Conservation (phyloP, 2,797 vertebrate species). For the Orestias chungarensis region DNA sequence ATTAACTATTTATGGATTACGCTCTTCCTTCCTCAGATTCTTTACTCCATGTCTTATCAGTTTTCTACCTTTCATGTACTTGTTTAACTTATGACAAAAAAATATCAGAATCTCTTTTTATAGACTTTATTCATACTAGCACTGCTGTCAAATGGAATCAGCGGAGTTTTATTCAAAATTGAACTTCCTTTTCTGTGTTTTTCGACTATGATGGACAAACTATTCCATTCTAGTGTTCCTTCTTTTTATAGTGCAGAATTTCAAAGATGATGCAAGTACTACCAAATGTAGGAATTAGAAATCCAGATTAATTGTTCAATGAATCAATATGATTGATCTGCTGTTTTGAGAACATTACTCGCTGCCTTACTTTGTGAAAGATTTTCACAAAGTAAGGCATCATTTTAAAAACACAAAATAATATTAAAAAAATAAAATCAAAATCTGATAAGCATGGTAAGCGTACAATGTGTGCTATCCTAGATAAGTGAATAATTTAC, state of each 20-base stretch:
- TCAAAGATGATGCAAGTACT: neutral
- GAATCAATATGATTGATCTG: neutral
- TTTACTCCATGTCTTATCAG: conserved; percentile 12
- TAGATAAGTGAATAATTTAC: neutral
- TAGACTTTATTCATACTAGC: conserved; percentile 28
- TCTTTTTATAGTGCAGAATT: neutral
- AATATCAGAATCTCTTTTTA: conserved; percentile 23
- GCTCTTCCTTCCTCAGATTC: conserved; percentile 35
- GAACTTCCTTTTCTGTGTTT: conserved; percentile 1
- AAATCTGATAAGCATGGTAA: neutral
- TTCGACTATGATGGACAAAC: neutral
- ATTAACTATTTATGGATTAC: conserved; percentile 65
- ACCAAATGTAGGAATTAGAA: neutral
- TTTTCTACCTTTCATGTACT: conserved; percentile 17
- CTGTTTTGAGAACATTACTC: neutral
- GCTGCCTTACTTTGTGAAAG: no score
- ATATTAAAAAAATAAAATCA: neutral
- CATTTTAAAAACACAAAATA: no score
- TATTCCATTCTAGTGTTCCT: neutral
- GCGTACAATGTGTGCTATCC: neutral
- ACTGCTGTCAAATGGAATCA: conserved; percentile 30
- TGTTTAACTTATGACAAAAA: conserved; percentile 31
- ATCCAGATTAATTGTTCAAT: neutral
- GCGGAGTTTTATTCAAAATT: neutral
- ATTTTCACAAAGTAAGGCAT: neutral